Evolutionary conservation across 2,888 invertebrate genomes (phyloP).

Genomic region (Amaurobius ferox): DNA sequence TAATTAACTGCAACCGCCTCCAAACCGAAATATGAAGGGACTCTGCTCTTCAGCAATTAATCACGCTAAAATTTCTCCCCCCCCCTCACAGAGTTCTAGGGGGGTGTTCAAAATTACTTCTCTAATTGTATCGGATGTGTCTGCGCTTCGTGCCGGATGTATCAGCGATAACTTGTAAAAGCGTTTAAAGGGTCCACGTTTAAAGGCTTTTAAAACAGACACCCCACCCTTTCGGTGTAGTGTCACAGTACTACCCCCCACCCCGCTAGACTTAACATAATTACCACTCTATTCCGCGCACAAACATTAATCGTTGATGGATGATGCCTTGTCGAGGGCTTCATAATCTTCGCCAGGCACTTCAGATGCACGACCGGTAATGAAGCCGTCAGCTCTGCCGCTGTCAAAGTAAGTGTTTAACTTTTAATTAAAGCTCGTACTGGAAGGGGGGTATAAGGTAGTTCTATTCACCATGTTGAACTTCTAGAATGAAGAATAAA

Average conservation of each 20-base stretch:
- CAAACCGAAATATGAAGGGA: slow-evolving; percentile 48
- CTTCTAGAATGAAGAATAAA: slow-evolving; percentile 33
- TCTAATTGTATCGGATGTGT: slow-evolving; percentile 71
- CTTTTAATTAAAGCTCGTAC: slow-evolving; percentile 67
- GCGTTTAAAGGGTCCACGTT: slow-evolving; percentile 64
- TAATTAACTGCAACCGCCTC: slow-evolving; percentile 56
- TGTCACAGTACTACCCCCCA: slow-evolving; percentile 17
- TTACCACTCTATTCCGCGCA: slow-evolving; percentile 64
- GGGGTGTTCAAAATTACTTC: slow-evolving; percentile 56
- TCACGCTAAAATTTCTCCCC: slow-evolving; percentile 53
- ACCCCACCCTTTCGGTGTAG: slow-evolving; percentile 63
- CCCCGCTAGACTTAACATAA: slow-evolving; percentile 55
- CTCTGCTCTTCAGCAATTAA: slow-evolving; percentile 54
- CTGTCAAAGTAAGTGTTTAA: slow-evolving; percentile 71
- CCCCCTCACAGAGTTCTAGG: slow-evolving; percentile 34
- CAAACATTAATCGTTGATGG: slow-evolving; percentile 70
- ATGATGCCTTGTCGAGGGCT: slow-evolving; percentile 67
- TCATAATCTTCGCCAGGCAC: slow-evolving; percentile 59
- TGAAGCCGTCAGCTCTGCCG: slow-evolving; percentile 64
- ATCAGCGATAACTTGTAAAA: slow-evolving; percentile 69
- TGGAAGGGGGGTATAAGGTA: slow-evolving; percentile 22
- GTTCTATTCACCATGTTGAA: slow-evolving; percentile 59
- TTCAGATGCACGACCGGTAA: slow-evolving; percentile 42
- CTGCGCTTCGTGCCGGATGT: slow-evolving; percentile 52
- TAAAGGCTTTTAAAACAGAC: slow-evolving; percentile 67